Conservation (phyloP, 1,140 invertebrate species). For the Pseudomyrmex sp. region DNA sequence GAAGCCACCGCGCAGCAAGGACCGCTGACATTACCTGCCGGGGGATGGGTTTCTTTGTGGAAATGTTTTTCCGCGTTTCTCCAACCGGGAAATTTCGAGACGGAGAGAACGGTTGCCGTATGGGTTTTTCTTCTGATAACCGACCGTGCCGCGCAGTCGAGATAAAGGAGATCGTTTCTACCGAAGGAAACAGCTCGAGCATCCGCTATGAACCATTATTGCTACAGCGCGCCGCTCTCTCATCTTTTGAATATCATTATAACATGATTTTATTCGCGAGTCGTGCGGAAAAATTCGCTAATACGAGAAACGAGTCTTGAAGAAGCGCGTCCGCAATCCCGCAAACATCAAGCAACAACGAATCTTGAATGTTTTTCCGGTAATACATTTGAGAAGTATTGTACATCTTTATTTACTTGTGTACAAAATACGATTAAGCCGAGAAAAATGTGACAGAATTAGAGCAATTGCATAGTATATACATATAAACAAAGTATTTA, state of each 20-base stretch:
- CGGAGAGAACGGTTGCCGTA: slow-evolving; percentile 40
- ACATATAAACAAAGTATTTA: neutral
- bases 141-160: slow-evolving; percentile 24
- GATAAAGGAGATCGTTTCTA: slow-evolving; percentile 65
- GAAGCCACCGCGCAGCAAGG: slow-evolving; percentile 7
- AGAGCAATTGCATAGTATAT: neutral
- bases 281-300: slow-evolving; percentile 32
- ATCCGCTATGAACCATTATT: slow-evolving; percentile 61
- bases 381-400: neutral
- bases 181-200: slow-evolving; percentile 7
- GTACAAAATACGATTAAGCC: neutral
- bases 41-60: slow-evolving; percentile 58
- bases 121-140: slow-evolving; percentile 64
- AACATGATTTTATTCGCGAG: slow-evolving; percentile 32
- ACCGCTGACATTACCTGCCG: slow-evolving; percentile 44
- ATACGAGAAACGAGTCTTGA: slow-evolving; percentile 29
- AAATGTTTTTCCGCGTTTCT: slow-evolving; percentile 43
- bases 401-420: slow-evolving; percentile 16
- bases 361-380: neutral
- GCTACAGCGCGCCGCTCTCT: slow-evolving; percentile 25
- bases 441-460: slow-evolving; percentile 6
- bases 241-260: slow-evolving; percentile 48
- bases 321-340: slow-evolving; percentile 3
- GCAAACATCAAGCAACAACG: neutral
- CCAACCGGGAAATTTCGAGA: slow-evolving; percentile 21